These are phyloP conservation scores for Siderastrea siderea DNA, from an alignment of 92 coral and sea anemone genomes.

Conservation along the genomic window DNA sequence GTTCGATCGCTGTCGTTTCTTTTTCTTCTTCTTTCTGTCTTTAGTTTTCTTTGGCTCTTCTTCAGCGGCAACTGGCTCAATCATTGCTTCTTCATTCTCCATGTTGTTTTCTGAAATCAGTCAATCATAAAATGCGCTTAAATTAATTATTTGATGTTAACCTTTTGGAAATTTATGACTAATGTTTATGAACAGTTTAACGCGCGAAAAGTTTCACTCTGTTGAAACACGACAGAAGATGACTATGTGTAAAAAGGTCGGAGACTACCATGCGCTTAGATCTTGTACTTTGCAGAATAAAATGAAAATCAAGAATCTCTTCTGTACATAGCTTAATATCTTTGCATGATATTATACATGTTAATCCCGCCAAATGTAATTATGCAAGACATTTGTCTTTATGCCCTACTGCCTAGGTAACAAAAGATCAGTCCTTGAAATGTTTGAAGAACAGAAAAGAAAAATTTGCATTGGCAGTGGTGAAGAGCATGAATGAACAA, in stretches of 20 bases:
- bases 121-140: background rate
- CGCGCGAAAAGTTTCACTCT: background rate
- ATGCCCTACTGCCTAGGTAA: constrained; percentile 12
- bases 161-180: background rate
- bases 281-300: background rate
- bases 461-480: constrained; percentile 1
- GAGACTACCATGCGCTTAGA: background rate
- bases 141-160: background rate
- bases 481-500: too few species aligned
- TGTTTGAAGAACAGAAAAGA: background rate
- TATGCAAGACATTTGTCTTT: constrained; percentile 16
- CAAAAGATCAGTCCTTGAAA: background rate
- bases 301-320: background rate
- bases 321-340: background rate
- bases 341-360: background rate
- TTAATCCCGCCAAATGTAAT: background rate
- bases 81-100: constrained; percentile 9
- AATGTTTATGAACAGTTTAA: background rate
- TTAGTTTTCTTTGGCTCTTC: background rate
- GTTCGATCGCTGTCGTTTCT: background rate
- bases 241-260: too few species aligned
- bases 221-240: background rate
- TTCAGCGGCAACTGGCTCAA: background rate
- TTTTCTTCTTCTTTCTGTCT: background rate
- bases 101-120: background rate